A percentile compares a stretch with the other conserved stretches of the same genome.
phyloP scores from a whole-genome alignment of 2,797 vertebrate species.

The Poeciliopsis gracilis region DNA sequence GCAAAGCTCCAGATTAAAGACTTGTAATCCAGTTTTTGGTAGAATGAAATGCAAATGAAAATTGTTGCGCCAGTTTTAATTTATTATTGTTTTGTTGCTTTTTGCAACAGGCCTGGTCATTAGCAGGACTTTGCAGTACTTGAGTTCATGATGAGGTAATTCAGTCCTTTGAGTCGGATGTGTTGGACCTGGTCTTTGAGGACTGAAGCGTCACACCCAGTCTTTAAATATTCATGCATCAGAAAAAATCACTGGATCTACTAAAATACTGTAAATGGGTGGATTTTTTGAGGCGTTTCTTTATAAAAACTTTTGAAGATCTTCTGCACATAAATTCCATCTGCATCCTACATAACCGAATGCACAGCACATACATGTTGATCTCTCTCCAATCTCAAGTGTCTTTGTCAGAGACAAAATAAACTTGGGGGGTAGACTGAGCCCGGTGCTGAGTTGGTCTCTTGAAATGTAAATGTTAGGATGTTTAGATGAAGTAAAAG shows the following conservation, averaged over 20 bases:
- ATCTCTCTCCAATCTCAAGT: not conserved
- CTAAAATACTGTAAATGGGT: not conserved
- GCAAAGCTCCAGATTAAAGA: too few species aligned
- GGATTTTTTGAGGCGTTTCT: not conserved
- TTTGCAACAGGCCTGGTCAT: not conserved
- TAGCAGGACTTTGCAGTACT: not conserved
- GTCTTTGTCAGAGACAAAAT: not conserved
- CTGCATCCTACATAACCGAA: not conserved
- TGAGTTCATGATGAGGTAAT: not conserved
- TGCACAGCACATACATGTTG: not conserved
- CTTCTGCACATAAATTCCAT: not conserved
- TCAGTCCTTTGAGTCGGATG: not conserved
- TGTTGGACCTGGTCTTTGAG: not conserved
- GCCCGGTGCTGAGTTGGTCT: not conserved
- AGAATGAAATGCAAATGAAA: too few species aligned
- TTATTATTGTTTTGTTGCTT: too few species aligned
- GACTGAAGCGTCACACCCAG: too few species aligned
- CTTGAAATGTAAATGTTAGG: not conserved
- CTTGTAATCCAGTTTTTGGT: too few species aligned
- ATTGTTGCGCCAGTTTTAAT: too few species aligned
- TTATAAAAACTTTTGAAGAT: not conserved
- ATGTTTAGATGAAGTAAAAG: not conserved
- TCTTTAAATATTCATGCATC: too few species aligned
- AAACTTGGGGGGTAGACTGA: not conserved
- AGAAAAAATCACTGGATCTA: not conserved